Evolutionary conservation across 2,888 invertebrate genomes (phyloP).

Genomic region (Calliopum simillimum): DNA sequence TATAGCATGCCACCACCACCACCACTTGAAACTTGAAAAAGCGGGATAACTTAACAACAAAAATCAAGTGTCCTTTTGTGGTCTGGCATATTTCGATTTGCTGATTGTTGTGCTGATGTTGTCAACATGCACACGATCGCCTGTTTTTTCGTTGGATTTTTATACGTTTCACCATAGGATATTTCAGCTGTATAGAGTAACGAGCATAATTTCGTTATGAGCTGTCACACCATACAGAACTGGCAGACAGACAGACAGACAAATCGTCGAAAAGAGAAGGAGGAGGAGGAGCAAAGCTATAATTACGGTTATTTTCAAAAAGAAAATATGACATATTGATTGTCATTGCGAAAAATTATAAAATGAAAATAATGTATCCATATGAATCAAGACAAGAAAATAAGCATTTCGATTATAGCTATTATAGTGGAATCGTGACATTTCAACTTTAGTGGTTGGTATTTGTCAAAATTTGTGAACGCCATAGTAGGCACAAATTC

Average conservation of each 20-base stretch:
- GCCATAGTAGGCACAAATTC: no score
- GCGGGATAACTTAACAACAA: neutral
- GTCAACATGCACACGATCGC: constrained; percentile 11
- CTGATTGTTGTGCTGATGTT: constrained; percentile 8
- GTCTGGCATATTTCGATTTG: neutral
- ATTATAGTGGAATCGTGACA: constrained; percentile 27
- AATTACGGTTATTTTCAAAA: constrained; percentile 30
- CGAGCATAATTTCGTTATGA: neutral
- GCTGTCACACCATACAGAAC: neutral
- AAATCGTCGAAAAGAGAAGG: neutral
- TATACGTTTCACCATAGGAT: neutral
- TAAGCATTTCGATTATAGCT: constrained; percentile 24
- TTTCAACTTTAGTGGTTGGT: neutral
- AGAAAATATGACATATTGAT: constrained; percentile 36
- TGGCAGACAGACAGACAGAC: neutral
- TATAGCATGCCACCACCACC: neutral
- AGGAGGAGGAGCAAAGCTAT: neutral
- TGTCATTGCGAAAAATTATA: constrained; percentile 26
- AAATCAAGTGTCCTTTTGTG: constrained; percentile 37
- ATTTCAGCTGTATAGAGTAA: neutral
- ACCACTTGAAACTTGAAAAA: constrained; percentile 11
- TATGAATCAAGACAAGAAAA: neutral
- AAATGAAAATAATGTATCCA: no score
- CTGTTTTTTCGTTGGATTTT: neutral
- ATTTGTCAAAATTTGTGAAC: constrained; percentile 16